Evolutionary conservation across 2,888 invertebrate species (phyloP).

Genomic region (Andrena chrysosceles): DNA sequence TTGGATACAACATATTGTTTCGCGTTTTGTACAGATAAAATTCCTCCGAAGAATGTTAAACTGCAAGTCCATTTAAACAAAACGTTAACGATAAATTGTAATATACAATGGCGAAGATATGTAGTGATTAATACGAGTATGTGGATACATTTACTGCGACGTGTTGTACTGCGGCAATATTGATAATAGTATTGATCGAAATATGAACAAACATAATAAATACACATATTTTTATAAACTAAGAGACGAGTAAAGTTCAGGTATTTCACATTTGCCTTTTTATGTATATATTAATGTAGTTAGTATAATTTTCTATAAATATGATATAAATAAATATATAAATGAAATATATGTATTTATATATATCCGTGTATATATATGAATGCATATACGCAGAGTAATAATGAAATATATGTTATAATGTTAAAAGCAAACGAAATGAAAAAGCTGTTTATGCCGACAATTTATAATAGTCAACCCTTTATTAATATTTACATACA

Average conservation of each 20-base stretch:
- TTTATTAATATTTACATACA: constrained; percentile 78
- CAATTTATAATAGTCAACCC: constrained; percentile 74
- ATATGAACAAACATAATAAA: constrained; percentile 74
- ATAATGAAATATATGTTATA: constrained; percentile 71
- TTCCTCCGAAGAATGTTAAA: constrained; percentile 48
- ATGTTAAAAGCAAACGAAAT: constrained; percentile 65
- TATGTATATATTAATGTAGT: constrained; percentile 84
- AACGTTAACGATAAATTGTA: constrained; percentile 58
- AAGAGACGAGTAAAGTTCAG: constrained; percentile 77
- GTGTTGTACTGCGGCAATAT: constrained; percentile 77
- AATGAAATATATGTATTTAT: constrained; percentile 59
- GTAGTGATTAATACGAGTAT: constrained; percentile 69
- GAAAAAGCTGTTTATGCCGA: constrained; percentile 69
- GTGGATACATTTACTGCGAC: constrained; percentile 76
- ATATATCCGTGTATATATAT: constrained; percentile 59
- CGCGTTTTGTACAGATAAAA: constrained; percentile 53
- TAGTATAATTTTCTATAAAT: constrained; percentile 83
- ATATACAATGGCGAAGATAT: constrained; percentile 64
- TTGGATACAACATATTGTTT: constrained; percentile 55
- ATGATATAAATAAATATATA: constrained; percentile 68
- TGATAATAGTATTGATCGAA: constrained; percentile 75
- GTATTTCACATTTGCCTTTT: constrained; percentile 85
- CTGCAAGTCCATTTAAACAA: constrained; percentile 54
- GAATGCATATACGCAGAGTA: constrained; percentile 68
- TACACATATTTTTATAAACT: constrained; percentile 82